A percentile compares a stretch with the other conserved stretches of the same genome.
These are phyloP conservation scores for Danio kyathit DNA, from an alignment of 2,797 vertebrate genomes.

Conservation along the genomic window DNA sequence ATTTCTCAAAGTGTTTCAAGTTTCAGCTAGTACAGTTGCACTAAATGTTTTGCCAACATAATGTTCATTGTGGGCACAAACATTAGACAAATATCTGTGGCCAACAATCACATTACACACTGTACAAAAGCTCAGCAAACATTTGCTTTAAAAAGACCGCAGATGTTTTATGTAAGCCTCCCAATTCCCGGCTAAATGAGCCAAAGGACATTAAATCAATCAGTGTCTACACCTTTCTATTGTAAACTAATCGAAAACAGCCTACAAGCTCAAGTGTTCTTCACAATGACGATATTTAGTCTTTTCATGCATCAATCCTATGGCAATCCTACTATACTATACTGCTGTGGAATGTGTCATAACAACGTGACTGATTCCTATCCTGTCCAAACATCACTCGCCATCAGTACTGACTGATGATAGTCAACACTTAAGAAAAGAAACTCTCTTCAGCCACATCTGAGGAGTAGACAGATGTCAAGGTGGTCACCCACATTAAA, in stretches of 20 bases:
- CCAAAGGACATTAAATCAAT: slow-evolving; percentile 65
- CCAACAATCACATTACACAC: slow-evolving; percentile 61
- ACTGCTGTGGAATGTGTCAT: slow-evolving; percentile 37
- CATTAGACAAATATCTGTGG: slow-evolving; percentile 56
- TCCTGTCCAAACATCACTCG: slow-evolving; percentile 27
- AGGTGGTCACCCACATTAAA: slow-evolving; percentile 20
- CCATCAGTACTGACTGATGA: slow-evolving; percentile 15
- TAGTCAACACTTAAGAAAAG: slow-evolving; percentile 13
- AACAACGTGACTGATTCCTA: slow-evolving; percentile 42
- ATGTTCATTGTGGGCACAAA: slow-evolving; percentile 56
- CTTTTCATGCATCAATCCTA: slow-evolving; percentile 34
- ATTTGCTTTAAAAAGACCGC: slow-evolving; percentile 61
- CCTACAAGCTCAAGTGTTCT: slow-evolving; percentile 59
- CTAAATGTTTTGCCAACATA: slow-evolving; percentile 22
- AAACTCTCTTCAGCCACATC: slow-evolving; percentile 16
- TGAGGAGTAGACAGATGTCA: slow-evolving; percentile 11
- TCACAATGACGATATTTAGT: slow-evolving; percentile 54
- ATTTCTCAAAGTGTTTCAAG: neutral
- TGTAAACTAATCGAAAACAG: slow-evolving; percentile 64
- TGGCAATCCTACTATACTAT: slow-evolving; percentile 26
- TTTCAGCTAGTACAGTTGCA: slow-evolving; percentile 12
- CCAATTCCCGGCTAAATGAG: slow-evolving; percentile 62
- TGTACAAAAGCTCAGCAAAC: slow-evolving; percentile 41
- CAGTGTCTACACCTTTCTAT: slow-evolving; percentile 65
- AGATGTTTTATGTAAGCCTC: slow-evolving; percentile 67